phyloP scores from a whole-genome alignment of 2,113 vertebrate species.

The Pithys albifrons region DNA sequence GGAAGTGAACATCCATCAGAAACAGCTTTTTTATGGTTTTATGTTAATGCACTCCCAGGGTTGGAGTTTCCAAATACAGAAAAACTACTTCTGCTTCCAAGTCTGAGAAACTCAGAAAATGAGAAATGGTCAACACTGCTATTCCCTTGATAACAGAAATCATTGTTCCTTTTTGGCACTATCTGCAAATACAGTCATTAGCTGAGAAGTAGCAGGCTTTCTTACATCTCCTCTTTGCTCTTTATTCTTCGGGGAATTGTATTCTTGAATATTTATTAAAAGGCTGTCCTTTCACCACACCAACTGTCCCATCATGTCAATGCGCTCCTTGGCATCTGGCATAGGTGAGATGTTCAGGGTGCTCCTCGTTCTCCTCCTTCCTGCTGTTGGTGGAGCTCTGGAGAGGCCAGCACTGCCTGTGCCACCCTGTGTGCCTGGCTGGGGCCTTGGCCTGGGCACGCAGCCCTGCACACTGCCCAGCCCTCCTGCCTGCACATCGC shows the following conservation, averaged over 20 bases:
- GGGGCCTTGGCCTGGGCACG: fast-evolving
- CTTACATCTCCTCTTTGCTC: neutral
- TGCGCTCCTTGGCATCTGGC: fast-evolving
- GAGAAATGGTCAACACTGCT: neutral
- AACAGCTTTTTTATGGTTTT: neutral
- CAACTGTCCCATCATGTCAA: fast-evolving
- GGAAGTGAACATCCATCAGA: neutral
- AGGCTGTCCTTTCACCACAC: neutral
- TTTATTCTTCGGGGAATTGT: neutral
- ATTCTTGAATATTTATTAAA: neutral
- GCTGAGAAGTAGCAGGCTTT: conserved; percentile 19
- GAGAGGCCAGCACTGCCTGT: fast-evolving
- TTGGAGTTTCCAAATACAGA: conserved; percentile 22
- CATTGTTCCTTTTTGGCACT: conserved; percentile 34
- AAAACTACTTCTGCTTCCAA: conserved; percentile 13
- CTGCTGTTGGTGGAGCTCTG: fast-evolving
- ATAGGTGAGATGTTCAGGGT: neutral
- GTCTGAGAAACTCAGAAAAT: neutral
- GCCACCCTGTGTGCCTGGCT: fast-evolving
- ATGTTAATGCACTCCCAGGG: neutral
- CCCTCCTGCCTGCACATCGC: neutral
- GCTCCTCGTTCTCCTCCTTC: neutral
- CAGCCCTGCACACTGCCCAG: fast-evolving
- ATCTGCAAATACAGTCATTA: conserved; percentile 12
- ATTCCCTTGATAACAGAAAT: neutral